Evolutionary conservation across 2,797 vertebrate species (phyloP), one percentile per base, ranked within the genome.

Genomic region (Masticophis lateralis): DNA sequence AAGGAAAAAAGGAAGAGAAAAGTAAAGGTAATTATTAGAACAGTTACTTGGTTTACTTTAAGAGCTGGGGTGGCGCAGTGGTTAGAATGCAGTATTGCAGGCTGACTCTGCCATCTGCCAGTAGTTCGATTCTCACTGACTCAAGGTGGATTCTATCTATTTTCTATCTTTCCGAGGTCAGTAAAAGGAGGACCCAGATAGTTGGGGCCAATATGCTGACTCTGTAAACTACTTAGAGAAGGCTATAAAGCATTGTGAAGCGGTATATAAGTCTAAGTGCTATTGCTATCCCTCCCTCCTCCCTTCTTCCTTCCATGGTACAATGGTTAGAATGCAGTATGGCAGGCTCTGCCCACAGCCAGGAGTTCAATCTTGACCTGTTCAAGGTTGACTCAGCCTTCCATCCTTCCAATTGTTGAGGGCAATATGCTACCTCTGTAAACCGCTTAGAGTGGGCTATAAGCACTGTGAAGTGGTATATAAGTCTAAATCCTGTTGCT

Each of bases 1-100:
- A 98, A 98, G 86, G 98, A 99, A 57, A 98, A 97, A 87, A 98
- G 98, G 88, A 99, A 98, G 97, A 98, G 98, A 95, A 99, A 98
- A 97, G 98, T 98, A 47, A 98, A 98, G 97, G 98, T 98, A 93
- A 32, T 37, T 89, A 32, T 1, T 89, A 2, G 20, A 87, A 0
- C 5, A 25, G 1, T 69, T 4, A 4, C 3, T 61, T 83, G 8
- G 7, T 87, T 60, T 12, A 3, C 87, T 92, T 69, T 92, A 74
- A 74, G 14, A 74, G n/a, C n/a, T 0, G 16, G 6, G 14, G 14
- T 74, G 14, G 66, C 6, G 6, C n/a, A 74, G n/a, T 32, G n/a
- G 16, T 74, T 37, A 74, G 66, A 74, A 74, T 8, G n/a, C 5
- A 18, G n/a, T 74, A 37, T 74, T 8, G 66, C 66, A 37, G 2